Conservation (phyloP, 2,113 vertebrate species). For the Takifugu bimaculatus region DNA sequence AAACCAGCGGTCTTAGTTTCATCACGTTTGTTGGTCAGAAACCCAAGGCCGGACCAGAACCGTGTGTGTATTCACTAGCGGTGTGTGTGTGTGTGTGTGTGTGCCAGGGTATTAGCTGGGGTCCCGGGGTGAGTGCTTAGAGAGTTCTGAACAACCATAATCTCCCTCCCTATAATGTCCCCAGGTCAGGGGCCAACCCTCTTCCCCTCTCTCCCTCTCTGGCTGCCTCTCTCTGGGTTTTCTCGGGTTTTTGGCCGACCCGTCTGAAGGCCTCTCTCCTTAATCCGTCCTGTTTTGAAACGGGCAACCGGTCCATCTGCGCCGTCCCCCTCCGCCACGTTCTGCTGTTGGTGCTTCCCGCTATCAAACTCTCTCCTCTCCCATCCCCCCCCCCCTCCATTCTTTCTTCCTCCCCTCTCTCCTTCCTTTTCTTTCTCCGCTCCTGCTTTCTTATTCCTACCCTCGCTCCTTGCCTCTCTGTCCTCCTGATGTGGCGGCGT, state of each 20-base stretch:
- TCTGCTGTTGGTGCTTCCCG: slow-evolving; percentile 46
- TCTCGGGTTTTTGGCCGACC: slow-evolving; percentile 65
- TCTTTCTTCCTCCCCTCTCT: slow-evolving; percentile 1
- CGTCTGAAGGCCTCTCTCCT: slow-evolving; percentile 41
- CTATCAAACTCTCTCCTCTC: slow-evolving; percentile 4
- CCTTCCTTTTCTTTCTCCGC: slow-evolving; percentile 1
- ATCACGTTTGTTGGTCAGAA: no score
- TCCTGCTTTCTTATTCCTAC: slow-evolving; percentile 9
- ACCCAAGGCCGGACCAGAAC: no score
- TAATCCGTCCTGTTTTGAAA: slow-evolving; percentile 57
- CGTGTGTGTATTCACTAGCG: slow-evolving; percentile 1
- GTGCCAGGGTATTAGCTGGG: slow-evolving; percentile 64
- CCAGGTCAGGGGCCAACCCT: slow-evolving; percentile 74
- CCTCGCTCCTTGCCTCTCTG: slow-evolving; percentile 25
- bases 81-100: slow-evolving; percentile 40
- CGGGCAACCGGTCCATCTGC: slow-evolving; percentile 51
- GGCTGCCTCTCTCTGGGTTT: slow-evolving; percentile 43
- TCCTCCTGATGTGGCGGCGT: slow-evolving; percentile 59
- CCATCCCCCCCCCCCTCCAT: background rate
- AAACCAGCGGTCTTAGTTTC: no score
- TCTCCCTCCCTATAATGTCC: slow-evolving; percentile 77
- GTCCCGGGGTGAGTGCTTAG: slow-evolving; percentile 78
- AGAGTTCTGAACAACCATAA: slow-evolving; percentile 79
- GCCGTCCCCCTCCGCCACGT: slow-evolving; percentile 56
- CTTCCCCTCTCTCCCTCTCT: slow-evolving; percentile 47